phyloP scores from a whole-genome alignment of 2,888 invertebrate genomes.

The Agrotis segetum region DNA sequence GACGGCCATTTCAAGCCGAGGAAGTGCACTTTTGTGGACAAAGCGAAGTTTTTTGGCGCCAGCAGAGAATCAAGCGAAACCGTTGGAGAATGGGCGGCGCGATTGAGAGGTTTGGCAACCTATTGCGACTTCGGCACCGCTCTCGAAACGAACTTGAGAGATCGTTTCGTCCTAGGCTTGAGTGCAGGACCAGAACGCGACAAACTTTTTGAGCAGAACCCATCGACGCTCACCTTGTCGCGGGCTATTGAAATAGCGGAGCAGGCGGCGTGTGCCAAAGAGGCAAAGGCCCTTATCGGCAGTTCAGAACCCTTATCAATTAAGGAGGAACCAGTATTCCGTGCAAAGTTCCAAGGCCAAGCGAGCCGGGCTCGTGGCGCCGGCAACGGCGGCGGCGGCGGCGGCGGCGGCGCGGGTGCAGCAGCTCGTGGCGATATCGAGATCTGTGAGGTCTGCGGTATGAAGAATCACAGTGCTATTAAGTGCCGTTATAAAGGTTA shows the following conservation, averaged over 20 bases:
- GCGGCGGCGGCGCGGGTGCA: background rate
- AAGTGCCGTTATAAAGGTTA: background rate
- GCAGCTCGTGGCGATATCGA: background rate
- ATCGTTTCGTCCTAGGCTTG: too few species aligned
- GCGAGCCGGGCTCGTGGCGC: background rate
- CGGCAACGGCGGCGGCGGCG: background rate
- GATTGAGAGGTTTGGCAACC: too few species aligned
- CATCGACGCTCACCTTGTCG: background rate
- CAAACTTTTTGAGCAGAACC: too few species aligned
- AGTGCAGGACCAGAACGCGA: too few species aligned
- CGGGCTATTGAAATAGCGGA: background rate
- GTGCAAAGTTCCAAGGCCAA: background rate
- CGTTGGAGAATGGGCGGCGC: too few species aligned
- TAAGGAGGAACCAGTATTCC: constrained; percentile 1
- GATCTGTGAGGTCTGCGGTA: background rate
- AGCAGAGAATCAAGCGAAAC: too few species aligned
- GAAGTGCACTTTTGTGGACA: background rate
- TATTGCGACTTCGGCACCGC: too few species aligned
- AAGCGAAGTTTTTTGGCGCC: background rate
- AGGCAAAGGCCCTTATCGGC: background rate
- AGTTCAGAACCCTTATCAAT: background rate
- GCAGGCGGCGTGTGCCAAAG: constrained; percentile 2
- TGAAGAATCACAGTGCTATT: background rate
- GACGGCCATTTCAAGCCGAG: background rate
- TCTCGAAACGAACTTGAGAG: too few species aligned